Evolutionary conservation across 2,797 vertebrate species (phyloP).

Genomic region (Gymnothorax javanicus): DNA sequence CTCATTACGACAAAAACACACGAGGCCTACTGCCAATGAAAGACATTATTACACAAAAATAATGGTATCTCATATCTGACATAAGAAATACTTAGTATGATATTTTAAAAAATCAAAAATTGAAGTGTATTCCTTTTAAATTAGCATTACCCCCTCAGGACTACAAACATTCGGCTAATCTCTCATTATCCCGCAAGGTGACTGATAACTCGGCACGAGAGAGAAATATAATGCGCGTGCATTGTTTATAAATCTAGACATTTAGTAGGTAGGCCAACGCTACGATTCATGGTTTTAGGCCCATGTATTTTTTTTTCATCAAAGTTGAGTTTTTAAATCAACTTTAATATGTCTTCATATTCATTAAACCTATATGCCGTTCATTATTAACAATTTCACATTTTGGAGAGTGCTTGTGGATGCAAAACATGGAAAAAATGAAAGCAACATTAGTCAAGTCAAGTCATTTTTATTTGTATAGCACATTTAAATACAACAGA

Average conservation of each 20-base stretch:
- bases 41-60: background rate
- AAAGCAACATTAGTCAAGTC: too few relatives aligned
- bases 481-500: too few relatives aligned
- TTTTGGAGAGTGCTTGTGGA: background rate
- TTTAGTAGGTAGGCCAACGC: background rate
- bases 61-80: background rate
- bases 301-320: background rate
- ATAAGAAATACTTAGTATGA: background rate
- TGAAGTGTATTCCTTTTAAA: background rate
- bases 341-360: background rate
- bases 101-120: background rate
- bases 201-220: background rate
- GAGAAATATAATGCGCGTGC: conserved; percentile 15
- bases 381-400: background rate
- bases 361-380: background rate
- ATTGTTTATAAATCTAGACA: background rate
- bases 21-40: background rate
- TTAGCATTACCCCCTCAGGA: conserved; percentile 23
- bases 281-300: background rate
- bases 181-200: background rate
- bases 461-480: too few relatives aligned
- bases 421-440: background rate
- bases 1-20: background rate
- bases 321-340: background rate
- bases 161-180: background rate